A percentile compares a stretch with the other conserved stretches of the same genome.
Evolutionary conservation across 2,888 invertebrate species (phyloP).

Genomic region (Cryptus viduatorius): DNA sequence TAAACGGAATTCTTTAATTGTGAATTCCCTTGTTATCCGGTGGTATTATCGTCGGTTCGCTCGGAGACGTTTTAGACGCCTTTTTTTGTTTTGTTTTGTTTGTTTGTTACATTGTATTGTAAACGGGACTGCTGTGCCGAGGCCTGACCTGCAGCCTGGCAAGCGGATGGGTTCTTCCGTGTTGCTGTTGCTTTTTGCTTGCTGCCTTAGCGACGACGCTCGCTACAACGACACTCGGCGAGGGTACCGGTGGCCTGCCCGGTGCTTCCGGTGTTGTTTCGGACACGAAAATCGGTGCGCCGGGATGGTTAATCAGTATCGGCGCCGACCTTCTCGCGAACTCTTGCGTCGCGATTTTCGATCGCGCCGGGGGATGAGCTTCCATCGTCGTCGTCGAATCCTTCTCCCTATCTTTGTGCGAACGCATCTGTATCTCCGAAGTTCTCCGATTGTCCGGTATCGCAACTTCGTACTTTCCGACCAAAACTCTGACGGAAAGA

Average conservation of each 20-base stretch:
- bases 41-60: slow-evolving; percentile 12
- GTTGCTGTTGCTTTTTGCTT: slow-evolving; percentile 93
- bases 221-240: slow-evolving; percentile 88
- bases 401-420: slow-evolving; percentile 75
- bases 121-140: slow-evolving; percentile 93
- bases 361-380: slow-evolving; percentile 80
- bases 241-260: slow-evolving; percentile 85
- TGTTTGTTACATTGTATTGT: slow-evolving; percentile 93
- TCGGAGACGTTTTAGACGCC: slow-evolving; percentile 12
- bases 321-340: slow-evolving; percentile 81
- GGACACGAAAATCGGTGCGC: slow-evolving; percentile 66
- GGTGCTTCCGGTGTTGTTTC: slow-evolving; percentile 78
- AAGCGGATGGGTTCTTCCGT: slow-evolving; percentile 96
- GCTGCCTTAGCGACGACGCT: slow-evolving; percentile 90
- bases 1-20: background rate
- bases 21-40: slow-evolving; percentile 18
- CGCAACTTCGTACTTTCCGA: slow-evolving; percentile 91
- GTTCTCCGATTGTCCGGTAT: slow-evolving; percentile 75
- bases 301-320: slow-evolving; percentile 79
- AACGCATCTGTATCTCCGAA: slow-evolving; percentile 78
- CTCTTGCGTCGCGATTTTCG: slow-evolving; percentile 80
- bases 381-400: slow-evolving; percentile 77
- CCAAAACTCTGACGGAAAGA: slow-evolving; percentile 90
- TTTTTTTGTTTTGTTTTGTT: slow-evolving; percentile 1
- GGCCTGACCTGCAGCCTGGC: slow-evolving; percentile 93